phyloP scores from a whole-genome alignment of 2,797 vertebrate genomes.

The Kryptopterus vitreolus region DNA sequence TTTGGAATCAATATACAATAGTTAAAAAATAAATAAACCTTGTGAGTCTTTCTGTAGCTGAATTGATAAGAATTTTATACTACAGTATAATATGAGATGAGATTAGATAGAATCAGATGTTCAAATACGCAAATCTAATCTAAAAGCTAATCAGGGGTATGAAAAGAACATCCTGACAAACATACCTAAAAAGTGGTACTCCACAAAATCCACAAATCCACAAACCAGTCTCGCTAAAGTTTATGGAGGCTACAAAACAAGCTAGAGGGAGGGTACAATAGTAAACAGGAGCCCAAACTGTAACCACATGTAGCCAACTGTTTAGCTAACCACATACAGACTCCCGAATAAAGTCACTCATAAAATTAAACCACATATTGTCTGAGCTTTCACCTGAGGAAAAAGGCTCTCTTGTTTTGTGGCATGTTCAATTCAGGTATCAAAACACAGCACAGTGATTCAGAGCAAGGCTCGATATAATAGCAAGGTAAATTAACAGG shows the following conservation, averaged over 20 bases:
- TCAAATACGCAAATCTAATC: not conserved
- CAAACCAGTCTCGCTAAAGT: not conserved
- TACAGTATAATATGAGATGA: not conserved
- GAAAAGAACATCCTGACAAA: not conserved
- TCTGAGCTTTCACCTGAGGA: not conserved
- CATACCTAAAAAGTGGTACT: not conserved
- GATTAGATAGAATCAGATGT: not conserved
- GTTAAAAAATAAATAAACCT: not conserved
- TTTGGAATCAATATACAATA: not conserved
- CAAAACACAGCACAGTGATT: not conserved
- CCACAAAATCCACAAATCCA: not conserved
- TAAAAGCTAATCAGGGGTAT: not conserved
- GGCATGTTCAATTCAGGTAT: not conserved
- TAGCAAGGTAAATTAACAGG: not conserved
- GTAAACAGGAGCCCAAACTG: not conserved
- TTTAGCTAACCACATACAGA: not conserved
- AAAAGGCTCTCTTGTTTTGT: slow-evolving; percentile 2
- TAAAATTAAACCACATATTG: slow-evolving; percentile 19
- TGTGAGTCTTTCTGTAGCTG: not conserved
- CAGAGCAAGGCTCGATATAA: not conserved
- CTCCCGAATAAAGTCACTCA: not conserved
- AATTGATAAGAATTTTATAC: not conserved
- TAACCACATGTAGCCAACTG: not conserved
- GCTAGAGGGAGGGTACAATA: not conserved
- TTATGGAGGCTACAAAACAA: not conserved